These are phyloP conservation scores for Aphis craccivora DNA, from an alignment of 1,140 invertebrate genomes.

Conservation along the genomic window DNA sequence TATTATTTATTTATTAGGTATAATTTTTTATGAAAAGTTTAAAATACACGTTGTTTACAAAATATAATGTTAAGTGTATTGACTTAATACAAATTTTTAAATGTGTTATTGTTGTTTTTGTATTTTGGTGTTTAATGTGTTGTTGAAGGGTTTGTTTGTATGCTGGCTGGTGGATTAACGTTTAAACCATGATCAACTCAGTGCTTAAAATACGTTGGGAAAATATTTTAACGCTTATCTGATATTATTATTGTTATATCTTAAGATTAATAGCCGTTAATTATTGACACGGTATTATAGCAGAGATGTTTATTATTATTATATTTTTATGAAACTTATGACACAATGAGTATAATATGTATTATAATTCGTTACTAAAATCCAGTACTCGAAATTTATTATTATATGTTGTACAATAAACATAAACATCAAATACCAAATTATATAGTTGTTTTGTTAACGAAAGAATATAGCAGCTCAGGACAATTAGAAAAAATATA, in stretches of 20 bases:
- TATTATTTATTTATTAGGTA: no score
- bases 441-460: neutral
- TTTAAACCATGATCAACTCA: neutral
- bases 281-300: accelerated
- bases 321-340: no score
- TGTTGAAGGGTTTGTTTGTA: neutral
- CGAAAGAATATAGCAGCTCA: neutral
- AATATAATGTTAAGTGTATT: neutral
- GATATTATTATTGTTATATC: neutral
- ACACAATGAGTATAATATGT: neutral
- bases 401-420: neutral
- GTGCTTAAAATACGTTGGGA: neutral
- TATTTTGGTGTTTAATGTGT: neutral
- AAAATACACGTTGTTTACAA: neutral
- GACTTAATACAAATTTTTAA: neutral
- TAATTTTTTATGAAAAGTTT: neutral
- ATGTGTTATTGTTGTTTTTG: neutral
- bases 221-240: neutral
- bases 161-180: neutral
- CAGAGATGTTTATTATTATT: neutral
- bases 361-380: neutral
- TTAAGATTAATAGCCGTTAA: neutral
- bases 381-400: neutral
- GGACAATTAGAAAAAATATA: neutral
- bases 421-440: neutral